phyloP scores from a whole-genome alignment of 2,888 invertebrate genomes.

The Chouioia cunea region DNA sequence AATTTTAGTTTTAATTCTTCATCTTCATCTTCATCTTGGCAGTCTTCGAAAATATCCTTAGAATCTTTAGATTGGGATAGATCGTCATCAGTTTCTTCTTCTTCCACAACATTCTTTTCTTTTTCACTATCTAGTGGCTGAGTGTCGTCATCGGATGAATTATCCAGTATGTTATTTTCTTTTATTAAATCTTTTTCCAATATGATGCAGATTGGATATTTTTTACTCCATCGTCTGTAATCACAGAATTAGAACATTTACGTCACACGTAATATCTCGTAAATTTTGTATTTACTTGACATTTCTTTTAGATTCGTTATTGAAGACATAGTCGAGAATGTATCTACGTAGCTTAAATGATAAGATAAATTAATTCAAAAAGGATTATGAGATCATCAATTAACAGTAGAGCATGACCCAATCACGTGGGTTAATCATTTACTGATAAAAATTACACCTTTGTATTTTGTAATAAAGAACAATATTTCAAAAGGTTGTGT shows the following conservation, averaged over 20 bases:
- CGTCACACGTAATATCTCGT: slow-evolving; percentile 12
- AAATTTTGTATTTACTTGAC: slow-evolving; percentile 8
- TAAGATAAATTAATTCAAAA: background rate
- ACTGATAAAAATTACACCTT: too few species aligned
- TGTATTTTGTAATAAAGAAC: too few species aligned
- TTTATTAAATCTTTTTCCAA: slow-evolving; percentile 69
- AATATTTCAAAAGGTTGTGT: too few species aligned
- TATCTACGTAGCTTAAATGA: background rate
- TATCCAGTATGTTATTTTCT: slow-evolving; percentile 57
- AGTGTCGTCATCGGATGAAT: slow-evolving; percentile 64
- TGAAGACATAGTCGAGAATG: background rate
- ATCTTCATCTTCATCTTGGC: slow-evolving; percentile 56
- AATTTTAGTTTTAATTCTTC: slow-evolving; percentile 64
- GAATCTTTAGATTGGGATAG: slow-evolving; percentile 56
- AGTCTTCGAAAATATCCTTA: slow-evolving; percentile 60
- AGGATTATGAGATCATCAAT: background rate
- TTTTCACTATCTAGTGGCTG: slow-evolving; percentile 58
- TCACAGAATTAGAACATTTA: slow-evolving; percentile 11
- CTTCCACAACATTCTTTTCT: slow-evolving; percentile 66
- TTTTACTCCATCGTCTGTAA: slow-evolving; percentile 87
- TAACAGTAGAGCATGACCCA: background rate
- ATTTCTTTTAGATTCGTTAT: background rate
- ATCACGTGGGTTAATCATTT: too few species aligned
- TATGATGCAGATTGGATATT: slow-evolving; percentile 89
- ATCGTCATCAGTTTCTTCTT: slow-evolving; percentile 69